phyloP scores from a whole-genome alignment of 2,797 vertebrate species.

The Catharus ustulatus region DNA sequence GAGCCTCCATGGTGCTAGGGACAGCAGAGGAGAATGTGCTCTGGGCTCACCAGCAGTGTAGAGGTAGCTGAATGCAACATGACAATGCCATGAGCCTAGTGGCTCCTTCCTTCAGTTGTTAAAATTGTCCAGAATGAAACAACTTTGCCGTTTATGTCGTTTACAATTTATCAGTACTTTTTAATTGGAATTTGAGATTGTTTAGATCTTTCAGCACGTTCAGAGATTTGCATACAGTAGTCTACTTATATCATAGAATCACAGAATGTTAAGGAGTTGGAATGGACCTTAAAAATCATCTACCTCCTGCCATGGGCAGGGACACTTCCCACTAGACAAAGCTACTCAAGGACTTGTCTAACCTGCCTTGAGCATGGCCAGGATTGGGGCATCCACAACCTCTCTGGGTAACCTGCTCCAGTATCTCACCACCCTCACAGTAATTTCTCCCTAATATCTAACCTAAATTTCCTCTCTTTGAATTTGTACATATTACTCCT shows the following conservation, averaged over 20 bases:
- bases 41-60: not conserved
- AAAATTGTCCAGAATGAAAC: not conserved
- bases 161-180: not conserved
- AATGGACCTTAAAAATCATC: not conserved
- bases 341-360: not conserved
- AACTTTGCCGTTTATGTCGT: not conserved
- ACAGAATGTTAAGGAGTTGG: not conserved
- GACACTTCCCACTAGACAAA: not conserved
- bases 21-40: not conserved
- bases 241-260: not conserved
- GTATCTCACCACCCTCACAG: not conserved
- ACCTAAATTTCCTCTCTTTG: not conserved
- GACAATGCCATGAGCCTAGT: not conserved
- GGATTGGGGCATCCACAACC: not conserved
- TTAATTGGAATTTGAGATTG: not conserved
- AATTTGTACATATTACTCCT: not conserved
- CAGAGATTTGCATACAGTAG: not conserved
- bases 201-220: accelerated
- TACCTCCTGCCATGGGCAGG: not conserved
- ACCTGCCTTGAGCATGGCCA: not conserved
- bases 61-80: not conserved
- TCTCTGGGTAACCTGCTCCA: not conserved
- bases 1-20: not conserved
- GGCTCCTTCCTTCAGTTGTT: not conserved
- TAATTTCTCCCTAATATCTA: not conserved